These are phyloP conservation scores for Crambe crambe DNA, from an alignment of 37 sponge, comb jelly and placozoan genomes.

Conservation along the genomic window DNA sequence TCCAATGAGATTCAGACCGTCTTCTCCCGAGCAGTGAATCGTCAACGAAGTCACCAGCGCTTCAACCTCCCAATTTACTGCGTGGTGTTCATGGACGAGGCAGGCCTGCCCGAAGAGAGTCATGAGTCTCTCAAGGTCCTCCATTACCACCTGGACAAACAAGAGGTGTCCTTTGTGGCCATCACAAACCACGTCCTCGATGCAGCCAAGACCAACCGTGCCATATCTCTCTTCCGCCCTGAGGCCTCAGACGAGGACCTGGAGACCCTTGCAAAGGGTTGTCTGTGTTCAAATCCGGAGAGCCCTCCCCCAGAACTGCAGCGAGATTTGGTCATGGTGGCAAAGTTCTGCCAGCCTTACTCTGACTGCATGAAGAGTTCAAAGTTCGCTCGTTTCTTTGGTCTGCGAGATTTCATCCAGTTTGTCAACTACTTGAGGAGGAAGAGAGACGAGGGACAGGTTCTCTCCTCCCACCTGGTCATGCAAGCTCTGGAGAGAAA, in stretches of 20 bases:
- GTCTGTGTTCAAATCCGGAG: conserved; percentile 57
- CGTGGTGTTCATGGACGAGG: conserved; percentile 96
- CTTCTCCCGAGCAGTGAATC: conserved; percentile 76
- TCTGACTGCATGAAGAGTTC: conserved; percentile 34
- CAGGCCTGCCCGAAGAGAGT: conserved; percentile 91
- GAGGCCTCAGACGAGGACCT: conserved; percentile 64
- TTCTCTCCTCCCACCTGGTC: conserved; percentile 58
- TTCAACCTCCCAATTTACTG: conserved; percentile 72
- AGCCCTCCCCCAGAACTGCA: conserved; percentile 62
- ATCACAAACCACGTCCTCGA: conserved; percentile 92
- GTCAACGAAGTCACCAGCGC: conserved; percentile 60
- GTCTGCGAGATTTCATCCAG: conserved; percentile 90
- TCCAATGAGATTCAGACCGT: conserved; percentile 90
- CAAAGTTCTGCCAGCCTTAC: conserved; percentile 65
- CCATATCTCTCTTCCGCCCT: conserved; percentile 86
- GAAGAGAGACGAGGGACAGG: conserved; percentile 10
- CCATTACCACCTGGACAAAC: conserved; percentile 90
- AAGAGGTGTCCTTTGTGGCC: conserved; percentile 89
- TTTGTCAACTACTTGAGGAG: conserved; percentile 84
- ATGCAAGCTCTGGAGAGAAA: conserved; percentile 83
- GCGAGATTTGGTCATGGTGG: conserved; percentile 44
- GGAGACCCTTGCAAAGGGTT: conserved; percentile 70
- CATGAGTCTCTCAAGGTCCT: conserved; percentile 93
- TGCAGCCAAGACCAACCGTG: conserved; percentile 93
- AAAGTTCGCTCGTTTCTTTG: conserved; percentile 60